Evolutionary conservation across 2,888 invertebrate species (phyloP).

Genomic region (Coleophora flavipennella): DNA sequence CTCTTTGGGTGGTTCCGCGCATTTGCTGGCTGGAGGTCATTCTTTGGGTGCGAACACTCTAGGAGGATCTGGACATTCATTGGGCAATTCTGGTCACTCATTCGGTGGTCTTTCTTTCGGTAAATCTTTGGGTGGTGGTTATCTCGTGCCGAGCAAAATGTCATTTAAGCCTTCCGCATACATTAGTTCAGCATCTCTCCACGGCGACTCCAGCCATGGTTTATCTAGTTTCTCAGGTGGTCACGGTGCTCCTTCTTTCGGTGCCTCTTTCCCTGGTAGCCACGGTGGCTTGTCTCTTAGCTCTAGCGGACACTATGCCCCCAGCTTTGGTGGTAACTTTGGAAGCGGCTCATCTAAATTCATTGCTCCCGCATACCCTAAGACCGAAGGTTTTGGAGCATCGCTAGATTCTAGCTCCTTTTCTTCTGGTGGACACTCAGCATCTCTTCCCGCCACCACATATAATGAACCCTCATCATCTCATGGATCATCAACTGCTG

Average conservation of each 20-base stretch:
- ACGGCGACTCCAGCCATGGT: slow-evolving; percentile 43
- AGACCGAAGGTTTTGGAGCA: slow-evolving; percentile 23
- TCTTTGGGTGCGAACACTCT: slow-evolving; percentile 19
- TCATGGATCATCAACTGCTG: slow-evolving; percentile 27
- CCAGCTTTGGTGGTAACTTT: slow-evolving; percentile 38
- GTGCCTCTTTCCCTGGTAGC: slow-evolving; percentile 23
- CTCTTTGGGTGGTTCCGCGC: slow-evolving; percentile 16
- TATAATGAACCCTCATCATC: slow-evolving; percentile 45
- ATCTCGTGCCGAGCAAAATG: slow-evolving; percentile 39
- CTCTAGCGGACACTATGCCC: slow-evolving; percentile 31
- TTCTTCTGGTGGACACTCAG: slow-evolving; percentile 41
- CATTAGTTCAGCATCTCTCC: slow-evolving; percentile 42
- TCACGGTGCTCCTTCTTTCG: slow-evolving; percentile 39
- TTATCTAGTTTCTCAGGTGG: slow-evolving; percentile 38
- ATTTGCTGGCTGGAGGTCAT: slow-evolving; percentile 12
- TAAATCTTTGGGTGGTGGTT: slow-evolving; percentile 35
- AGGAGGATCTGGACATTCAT: slow-evolving; percentile 16
- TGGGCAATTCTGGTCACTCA: slow-evolving; percentile 12
- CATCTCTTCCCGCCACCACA: slow-evolving; percentile 43
- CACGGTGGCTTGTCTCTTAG: slow-evolving; percentile 28
- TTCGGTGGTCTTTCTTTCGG: slow-evolving; percentile 9
- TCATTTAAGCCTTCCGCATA: slow-evolving; percentile 63
- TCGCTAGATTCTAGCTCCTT: slow-evolving; percentile 13
- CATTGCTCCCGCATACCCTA: slow-evolving; percentile 38
- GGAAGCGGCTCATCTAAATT: slow-evolving; percentile 42